These are phyloP conservation scores for Trissolcus japonicus DNA, from an alignment of 2,888 invertebrate species.

Conservation along the genomic window DNA sequence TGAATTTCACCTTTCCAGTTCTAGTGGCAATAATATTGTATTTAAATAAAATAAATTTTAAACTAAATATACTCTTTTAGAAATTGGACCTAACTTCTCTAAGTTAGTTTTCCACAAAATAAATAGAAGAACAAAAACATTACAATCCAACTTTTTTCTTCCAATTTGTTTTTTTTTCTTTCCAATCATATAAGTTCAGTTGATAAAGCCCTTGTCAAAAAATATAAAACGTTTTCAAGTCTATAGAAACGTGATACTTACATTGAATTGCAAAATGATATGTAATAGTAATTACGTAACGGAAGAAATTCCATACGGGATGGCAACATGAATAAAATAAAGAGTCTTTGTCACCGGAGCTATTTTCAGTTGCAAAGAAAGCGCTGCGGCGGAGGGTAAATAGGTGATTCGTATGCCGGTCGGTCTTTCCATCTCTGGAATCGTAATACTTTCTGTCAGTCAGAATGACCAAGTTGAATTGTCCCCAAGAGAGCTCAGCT, in stretches of 20 bases:
- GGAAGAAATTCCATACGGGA: conserved; percentile 25
- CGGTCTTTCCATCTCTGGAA: conserved; percentile 73
- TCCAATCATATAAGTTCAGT: background rate
- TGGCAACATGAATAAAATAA: conserved; percentile 56
- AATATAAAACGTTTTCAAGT: conserved; percentile 5
- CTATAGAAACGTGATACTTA: conserved; percentile 7
- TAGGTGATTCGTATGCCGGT: conserved; percentile 74
- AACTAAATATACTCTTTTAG: too few relatives aligned
- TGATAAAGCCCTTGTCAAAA: background rate
- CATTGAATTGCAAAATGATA: conserved; percentile 22
- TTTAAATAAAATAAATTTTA: too few relatives aligned
- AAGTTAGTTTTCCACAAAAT: too few relatives aligned
- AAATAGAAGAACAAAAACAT: too few relatives aligned
- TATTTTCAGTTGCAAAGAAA: conserved; percentile 49
- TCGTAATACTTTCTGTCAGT: conserved; percentile 73
- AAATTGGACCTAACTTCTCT: too few relatives aligned
- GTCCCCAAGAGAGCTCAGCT: conserved; percentile 65
- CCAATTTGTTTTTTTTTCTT: background rate
- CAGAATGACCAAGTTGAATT: conserved; percentile 73
- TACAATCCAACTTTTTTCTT: too few relatives aligned
- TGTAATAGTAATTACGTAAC: conserved; percentile 37
- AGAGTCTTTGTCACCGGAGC: conserved; percentile 50
- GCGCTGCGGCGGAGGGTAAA: conserved; percentile 66
- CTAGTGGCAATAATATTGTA: too few relatives aligned
- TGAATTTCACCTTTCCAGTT: too few relatives aligned